These are phyloP conservation scores for Penaeus monodon DNA, from an alignment of 2,888 invertebrate species.

Conservation along the genomic window DNA sequence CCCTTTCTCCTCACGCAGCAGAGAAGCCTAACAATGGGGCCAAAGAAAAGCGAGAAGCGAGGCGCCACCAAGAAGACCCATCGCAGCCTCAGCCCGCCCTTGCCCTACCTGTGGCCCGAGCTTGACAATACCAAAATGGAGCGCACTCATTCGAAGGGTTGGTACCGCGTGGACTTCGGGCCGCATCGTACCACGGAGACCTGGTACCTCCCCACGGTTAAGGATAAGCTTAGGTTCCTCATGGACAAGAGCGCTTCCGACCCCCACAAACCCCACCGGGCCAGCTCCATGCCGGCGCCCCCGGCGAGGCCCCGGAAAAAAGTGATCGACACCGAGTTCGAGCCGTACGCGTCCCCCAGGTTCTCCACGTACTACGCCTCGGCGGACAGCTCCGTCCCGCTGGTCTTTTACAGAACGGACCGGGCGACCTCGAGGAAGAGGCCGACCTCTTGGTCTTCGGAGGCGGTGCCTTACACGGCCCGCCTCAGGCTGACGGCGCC, in stretches of 20 bases:
- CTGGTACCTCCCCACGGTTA: slow-evolving; percentile 45
- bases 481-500: neutral
- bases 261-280: slow-evolving; percentile 1
- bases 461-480: slow-evolving; percentile 13
- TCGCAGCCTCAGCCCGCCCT: slow-evolving; percentile 24
- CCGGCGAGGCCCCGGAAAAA: neutral
- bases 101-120: slow-evolving; percentile 49
- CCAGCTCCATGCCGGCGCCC: slow-evolving; percentile 37
- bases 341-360: slow-evolving; percentile 17
- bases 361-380: slow-evolving; percentile 17
- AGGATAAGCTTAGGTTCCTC: slow-evolving; percentile 46
- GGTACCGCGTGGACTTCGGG: slow-evolving; percentile 51
- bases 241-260: neutral
- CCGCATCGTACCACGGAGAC: slow-evolving; percentile 9
- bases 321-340: neutral
- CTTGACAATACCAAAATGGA: slow-evolving; percentile 30
- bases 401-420: neutral
- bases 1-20: slow-evolving; percentile 10
- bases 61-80: neutral
- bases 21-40: neutral
- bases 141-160: slow-evolving; percentile 39
- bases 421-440: too few species aligned
- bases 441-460: too few species aligned
- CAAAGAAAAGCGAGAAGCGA: neutral
- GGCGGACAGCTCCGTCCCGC: neutral